phyloP scores from a whole-genome alignment of 2,888 invertebrate species.

The Eupithecia dodoneata region DNA sequence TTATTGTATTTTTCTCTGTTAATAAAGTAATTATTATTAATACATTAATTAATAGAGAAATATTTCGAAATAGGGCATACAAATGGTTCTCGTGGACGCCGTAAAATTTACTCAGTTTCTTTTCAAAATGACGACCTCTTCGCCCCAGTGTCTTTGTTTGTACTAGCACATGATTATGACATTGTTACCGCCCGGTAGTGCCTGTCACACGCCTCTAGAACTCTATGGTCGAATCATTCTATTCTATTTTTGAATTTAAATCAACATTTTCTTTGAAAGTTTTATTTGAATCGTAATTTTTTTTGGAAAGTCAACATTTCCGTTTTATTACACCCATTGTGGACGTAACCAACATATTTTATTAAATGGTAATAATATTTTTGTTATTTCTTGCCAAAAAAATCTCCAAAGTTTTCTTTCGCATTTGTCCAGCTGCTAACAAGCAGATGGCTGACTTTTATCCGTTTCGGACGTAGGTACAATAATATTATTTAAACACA shows the following conservation, averaged over 20 bases:
- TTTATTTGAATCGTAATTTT: slow-evolving; percentile 7
- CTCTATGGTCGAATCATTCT: slow-evolving; percentile 22
- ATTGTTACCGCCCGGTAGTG: slow-evolving; percentile 35
- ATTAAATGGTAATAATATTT: neutral
- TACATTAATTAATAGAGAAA: too few species aligned
- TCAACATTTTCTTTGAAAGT: slow-evolving; percentile 9
- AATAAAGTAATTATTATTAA: too few species aligned
- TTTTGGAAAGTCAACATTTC: slow-evolving; percentile 15
- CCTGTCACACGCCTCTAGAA: slow-evolving; percentile 29
- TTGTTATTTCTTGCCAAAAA: neutral
- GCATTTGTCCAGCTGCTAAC: neutral
- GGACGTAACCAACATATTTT: neutral
- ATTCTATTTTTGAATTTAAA: slow-evolving; percentile 18
- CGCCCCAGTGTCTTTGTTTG: slow-evolving; percentile 22
- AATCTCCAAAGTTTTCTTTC: neutral
- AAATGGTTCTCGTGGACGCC: too few species aligned
- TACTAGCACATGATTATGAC: slow-evolving; percentile 35
- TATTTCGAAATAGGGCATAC: too few species aligned
- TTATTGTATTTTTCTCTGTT: too few species aligned
- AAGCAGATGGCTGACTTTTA: too few species aligned
- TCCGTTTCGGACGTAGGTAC: too few species aligned
- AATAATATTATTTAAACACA: too few species aligned
- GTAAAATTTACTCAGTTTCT: too few species aligned
- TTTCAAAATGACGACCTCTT: slow-evolving; percentile 15
- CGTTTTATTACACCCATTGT: slow-evolving; percentile 5